Conservation (phyloP, 2,113 vertebrate genomes). For the Sceloporus undulatus region DNA sequence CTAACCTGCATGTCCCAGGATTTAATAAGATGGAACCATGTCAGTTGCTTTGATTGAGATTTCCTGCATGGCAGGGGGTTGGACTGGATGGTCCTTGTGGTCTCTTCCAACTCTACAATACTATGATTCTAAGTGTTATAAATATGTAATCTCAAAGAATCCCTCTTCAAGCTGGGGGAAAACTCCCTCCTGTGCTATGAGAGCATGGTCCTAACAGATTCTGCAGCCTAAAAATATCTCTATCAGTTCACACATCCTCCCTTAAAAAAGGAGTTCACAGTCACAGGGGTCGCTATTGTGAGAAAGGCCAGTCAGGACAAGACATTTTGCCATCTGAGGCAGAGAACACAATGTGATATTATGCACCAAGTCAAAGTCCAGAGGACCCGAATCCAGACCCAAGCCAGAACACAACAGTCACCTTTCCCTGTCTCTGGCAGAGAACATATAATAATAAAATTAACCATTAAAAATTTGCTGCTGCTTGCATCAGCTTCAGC, state of each 20-base stretch:
- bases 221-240: not conserved
- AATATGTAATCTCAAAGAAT: not conserved
- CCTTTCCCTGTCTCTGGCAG: not conserved
- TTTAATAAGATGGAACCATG: too few relatives aligned
- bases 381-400: not conserved
- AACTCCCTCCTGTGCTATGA: not conserved
- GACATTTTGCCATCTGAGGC: not conserved
- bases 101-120: too few relatives aligned
- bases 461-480: too few relatives aligned
- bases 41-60: too few relatives aligned
- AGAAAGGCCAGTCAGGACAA: not conserved
- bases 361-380: not conserved
- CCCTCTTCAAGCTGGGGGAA: not conserved
- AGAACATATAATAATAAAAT: too few relatives aligned
- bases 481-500: too few relatives aligned
- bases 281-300: not conserved
- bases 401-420: not conserved
- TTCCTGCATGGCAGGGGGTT: too few relatives aligned
- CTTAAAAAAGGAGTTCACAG: not conserved
- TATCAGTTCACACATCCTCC: not conserved
- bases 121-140: too few relatives aligned
- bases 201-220: not conserved
- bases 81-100: too few relatives aligned
- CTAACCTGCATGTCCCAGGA: too few relatives aligned
- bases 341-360: not conserved